phyloP scores from a whole-genome alignment of 2,888 invertebrate genomes.

The Sacculina carcini region DNA sequence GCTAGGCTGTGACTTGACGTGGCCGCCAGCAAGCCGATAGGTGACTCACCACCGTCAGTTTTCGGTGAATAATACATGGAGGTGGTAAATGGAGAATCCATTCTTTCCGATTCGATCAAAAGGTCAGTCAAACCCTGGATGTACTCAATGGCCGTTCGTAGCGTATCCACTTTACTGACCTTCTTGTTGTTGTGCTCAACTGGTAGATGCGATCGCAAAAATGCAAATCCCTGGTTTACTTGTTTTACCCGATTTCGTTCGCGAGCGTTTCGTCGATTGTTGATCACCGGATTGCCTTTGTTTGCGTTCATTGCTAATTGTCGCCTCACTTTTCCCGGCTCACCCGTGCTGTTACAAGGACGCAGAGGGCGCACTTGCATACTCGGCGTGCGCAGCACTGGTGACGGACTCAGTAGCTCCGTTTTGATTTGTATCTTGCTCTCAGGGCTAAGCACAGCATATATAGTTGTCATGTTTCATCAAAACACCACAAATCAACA shows the following conservation, averaged over 20 bases:
- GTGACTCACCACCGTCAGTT: too few relatives aligned
- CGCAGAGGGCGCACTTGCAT: neutral
- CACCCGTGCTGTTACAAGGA: neutral
- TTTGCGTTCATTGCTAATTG: neutral
- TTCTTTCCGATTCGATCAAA: slow-evolving; percentile 19
- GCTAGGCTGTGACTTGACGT: too few relatives aligned
- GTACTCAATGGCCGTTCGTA: slow-evolving; percentile 66
- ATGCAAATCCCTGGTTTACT: slow-evolving; percentile 81
- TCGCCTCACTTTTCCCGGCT: neutral
- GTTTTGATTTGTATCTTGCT: neutral
- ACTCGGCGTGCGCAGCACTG: neutral
- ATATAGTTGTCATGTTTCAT: neutral
- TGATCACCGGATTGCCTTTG: slow-evolving; percentile 35
- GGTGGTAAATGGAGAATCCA: neutral
- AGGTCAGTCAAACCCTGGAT: slow-evolving; percentile 52
- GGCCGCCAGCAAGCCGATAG: too few relatives aligned
- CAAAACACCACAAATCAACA: too few relatives aligned
- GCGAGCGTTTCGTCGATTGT: slow-evolving; percentile 67
- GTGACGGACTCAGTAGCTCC: neutral
- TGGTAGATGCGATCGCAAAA: slow-evolving; percentile 63
- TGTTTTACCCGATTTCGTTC: slow-evolving; percentile 83
- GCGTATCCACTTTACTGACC: slow-evolving; percentile 34
- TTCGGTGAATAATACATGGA: too few relatives aligned
- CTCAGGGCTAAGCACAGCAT: neutral
- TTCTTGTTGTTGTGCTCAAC: slow-evolving; percentile 20